phyloP scores from a whole-genome alignment of 2,113 vertebrate species.

The Orientallactaga bullata region DNA sequence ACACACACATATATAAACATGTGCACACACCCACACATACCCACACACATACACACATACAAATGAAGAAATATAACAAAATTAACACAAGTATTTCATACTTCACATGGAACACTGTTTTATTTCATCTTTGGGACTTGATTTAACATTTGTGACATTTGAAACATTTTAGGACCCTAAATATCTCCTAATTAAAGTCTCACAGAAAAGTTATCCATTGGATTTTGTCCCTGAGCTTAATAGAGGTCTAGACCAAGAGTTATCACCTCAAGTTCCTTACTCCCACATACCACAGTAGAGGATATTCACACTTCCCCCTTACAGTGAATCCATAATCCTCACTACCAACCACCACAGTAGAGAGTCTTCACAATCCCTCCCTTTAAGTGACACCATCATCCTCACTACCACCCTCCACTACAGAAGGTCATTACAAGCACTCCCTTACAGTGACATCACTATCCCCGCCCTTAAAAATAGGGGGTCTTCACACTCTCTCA shows the following conservation, averaged over 20 bases:
- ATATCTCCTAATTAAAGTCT: neutral
- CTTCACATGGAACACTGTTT: neutral
- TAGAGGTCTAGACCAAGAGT: neutral
- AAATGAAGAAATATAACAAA: neutral
- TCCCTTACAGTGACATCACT: too few relatives aligned
- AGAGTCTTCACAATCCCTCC: rapidly evolving
- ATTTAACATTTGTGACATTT: neutral
- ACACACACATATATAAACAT: too few relatives aligned
- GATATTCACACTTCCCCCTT: too few relatives aligned
- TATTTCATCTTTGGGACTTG: neutral
- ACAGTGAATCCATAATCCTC: neutral
- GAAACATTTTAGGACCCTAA: neutral
- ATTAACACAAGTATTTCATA: neutral
- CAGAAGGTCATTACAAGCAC: too few relatives aligned
- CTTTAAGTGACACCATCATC: neutral
- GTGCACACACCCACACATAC: too few relatives aligned
- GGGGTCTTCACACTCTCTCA: too few relatives aligned
- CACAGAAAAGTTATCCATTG: neutral
- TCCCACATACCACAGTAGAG: rapidly evolving
- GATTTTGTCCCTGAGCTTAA: rapidly evolving
- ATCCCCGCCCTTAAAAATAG: too few relatives aligned
- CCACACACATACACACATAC: too few relatives aligned
- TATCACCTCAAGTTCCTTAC: neutral
- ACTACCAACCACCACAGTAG: too few relatives aligned
- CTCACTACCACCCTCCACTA: too few relatives aligned